These are phyloP conservation scores for Moxostoma hubbsi DNA, from an alignment of 2,797 vertebrate genomes.

Conservation along the genomic window DNA sequence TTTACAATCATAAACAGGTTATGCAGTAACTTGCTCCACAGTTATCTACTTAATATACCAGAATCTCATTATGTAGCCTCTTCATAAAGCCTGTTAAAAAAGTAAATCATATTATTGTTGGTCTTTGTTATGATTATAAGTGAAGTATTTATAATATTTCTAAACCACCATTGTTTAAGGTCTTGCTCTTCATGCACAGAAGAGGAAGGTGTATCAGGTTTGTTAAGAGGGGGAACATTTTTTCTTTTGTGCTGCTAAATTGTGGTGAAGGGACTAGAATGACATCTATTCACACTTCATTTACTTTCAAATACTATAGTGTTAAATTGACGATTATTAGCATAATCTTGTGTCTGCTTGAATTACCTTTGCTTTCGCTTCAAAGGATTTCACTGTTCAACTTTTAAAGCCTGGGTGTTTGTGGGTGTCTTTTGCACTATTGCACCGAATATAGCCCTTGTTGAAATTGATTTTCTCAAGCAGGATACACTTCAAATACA, in stretches of 20 bases:
- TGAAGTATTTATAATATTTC: too few species aligned
- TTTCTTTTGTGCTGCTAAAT: background rate
- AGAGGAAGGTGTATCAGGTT: conserved; percentile 38
- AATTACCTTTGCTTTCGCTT: background rate
- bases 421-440: background rate
- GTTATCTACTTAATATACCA: too few species aligned
- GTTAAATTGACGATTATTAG: background rate
- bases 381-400: too few species aligned
- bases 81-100: too few species aligned
- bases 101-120: background rate
- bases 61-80: too few species aligned
- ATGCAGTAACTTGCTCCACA: too few species aligned
- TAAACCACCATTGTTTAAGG: conserved; percentile 30
- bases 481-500: background rate
- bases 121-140: too few species aligned
- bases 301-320: background rate
- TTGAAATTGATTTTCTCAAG: too few species aligned
- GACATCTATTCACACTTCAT: background rate
- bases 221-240: background rate
- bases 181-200: conserved; percentile 39
- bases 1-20: too few species aligned
- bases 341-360: too few species aligned
- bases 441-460: background rate
- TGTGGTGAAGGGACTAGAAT: conserved; percentile 37
- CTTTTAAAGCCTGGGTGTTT: background rate